Evolutionary conservation across 2,888 invertebrate genomes (phyloP).

Genomic region (Heteromurus nitidus): DNA sequence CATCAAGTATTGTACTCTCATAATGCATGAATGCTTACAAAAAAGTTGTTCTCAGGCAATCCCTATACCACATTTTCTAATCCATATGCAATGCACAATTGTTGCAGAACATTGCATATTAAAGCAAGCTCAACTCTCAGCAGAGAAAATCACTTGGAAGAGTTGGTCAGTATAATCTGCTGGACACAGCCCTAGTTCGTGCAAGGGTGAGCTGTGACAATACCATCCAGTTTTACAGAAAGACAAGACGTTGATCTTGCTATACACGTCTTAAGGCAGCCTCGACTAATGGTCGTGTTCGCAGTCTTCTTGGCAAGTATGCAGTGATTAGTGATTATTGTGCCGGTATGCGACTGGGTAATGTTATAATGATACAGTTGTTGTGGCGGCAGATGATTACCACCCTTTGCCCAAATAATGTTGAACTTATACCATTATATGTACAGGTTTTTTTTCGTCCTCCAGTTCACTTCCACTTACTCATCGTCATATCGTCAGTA

Average conservation of each 20-base stretch:
- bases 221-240: background rate
- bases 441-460: background rate
- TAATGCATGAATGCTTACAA: background rate
- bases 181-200: background rate
- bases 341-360: background rate
- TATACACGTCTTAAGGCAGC: too few relatives aligned
- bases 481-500: background rate
- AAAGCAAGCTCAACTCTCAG: background rate
- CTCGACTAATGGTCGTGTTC: too few relatives aligned
- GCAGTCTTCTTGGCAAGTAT: background rate
- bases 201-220: background rate
- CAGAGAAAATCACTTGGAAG: background rate
- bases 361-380: background rate
- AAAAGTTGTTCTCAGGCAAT: background rate
- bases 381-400: constrained; percentile 35
- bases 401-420: background rate
- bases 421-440: too few relatives aligned
- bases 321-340: background rate
- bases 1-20: background rate
- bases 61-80: background rate
- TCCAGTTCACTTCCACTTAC: background rate
- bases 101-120: background rate
- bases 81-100: background rate
- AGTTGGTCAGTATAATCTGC: background rate
- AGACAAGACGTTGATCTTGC: too few relatives aligned